Evolutionary conservation across 1,140 invertebrate species (phyloP).

Genomic region (Octopus bimaculoides): DNA sequence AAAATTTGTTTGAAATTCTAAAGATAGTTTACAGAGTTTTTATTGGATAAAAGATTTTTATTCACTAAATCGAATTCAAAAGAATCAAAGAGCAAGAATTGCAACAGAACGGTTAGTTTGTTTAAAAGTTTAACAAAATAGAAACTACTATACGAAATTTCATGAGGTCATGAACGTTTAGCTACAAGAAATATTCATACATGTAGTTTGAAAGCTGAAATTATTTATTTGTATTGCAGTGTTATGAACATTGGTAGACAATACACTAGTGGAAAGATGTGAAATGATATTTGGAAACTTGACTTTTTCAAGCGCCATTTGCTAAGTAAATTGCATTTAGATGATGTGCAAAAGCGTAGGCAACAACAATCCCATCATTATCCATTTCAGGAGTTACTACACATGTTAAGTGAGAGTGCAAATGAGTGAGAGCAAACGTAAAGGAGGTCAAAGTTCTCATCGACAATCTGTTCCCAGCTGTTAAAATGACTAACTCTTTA

Average conservation of each 20-base stretch:
- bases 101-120: neutral
- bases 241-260: neutral
- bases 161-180: neutral
- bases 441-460: conserved; percentile 1
- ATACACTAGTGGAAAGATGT: neutral
- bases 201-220: conserved; percentile 4
- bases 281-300: conserved; percentile 5
- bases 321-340: neutral
- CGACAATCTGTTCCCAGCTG: neutral
- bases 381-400: neutral
- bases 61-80: conserved; percentile 5
- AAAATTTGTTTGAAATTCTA: neutral
- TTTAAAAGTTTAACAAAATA: conserved; percentile 8
- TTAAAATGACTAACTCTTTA: neutral
- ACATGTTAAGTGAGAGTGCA: conserved; percentile 4
- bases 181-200: neutral
- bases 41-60: neutral
- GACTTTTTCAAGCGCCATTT: neutral
- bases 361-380: neutral
- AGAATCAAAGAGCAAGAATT: neutral
- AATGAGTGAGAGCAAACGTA: neutral
- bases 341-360: neutral
- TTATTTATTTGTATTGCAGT: conserved; percentile 5
- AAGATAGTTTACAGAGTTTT: neutral
- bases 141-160: neutral